phyloP scores from a whole-genome alignment of 2,113 vertebrate genomes.

The Falcunculus frontatus region DNA sequence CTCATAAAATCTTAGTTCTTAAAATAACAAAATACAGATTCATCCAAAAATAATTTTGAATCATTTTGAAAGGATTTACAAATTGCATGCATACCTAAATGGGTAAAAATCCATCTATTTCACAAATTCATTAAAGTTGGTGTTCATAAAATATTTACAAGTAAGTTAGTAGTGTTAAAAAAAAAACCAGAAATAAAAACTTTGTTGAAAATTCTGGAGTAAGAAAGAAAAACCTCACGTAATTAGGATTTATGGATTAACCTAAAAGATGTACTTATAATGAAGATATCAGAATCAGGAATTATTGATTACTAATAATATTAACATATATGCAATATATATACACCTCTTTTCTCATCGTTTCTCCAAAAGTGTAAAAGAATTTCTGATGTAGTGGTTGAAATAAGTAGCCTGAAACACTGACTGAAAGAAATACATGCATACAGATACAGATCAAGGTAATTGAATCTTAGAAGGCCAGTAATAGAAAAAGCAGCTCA shows the following conservation, averaged over 20 bases:
- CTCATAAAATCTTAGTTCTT: not conserved
- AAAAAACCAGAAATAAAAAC: not conserved
- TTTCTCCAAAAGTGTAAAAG: not conserved
- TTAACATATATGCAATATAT: not conserved
- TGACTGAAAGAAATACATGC: not conserved
- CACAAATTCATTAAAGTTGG: not conserved
- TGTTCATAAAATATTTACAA: not conserved
- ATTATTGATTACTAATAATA: not conserved
- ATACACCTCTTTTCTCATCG: not conserved
- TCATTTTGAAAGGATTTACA: not conserved
- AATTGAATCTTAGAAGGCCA: not conserved
- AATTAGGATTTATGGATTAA: not conserved
- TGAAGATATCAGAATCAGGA: not conserved
- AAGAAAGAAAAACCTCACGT: not conserved
- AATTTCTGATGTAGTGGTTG: not conserved
- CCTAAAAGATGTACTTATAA: accelerated
- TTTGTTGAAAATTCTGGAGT: not conserved
- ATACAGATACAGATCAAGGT: not conserved
- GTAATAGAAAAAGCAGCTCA: not conserved
- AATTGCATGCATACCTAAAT: not conserved
- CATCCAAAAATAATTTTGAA: not conserved
- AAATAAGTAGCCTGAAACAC: not conserved
- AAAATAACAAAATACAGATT: not conserved
- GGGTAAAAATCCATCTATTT: not conserved
- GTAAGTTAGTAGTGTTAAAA: not conserved